These are phyloP conservation scores for Pitangus sulphuratus DNA, from an alignment of 2,797 vertebrate genomes.

Conservation along the genomic window DNA sequence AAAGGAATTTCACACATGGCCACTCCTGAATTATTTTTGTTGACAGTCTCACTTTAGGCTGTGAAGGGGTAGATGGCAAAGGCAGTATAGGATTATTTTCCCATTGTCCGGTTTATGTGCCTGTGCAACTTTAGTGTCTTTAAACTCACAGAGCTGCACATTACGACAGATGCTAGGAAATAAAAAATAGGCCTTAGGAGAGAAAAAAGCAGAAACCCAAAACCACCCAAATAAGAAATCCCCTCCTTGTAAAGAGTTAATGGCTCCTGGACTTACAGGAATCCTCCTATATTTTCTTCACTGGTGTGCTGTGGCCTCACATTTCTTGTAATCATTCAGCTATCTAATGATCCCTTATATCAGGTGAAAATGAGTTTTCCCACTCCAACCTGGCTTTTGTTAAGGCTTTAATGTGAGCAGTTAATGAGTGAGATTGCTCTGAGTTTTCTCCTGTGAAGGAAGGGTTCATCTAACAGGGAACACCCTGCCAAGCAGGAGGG, in stretches of 20 bases:
- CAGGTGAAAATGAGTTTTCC: conserved; percentile 77
- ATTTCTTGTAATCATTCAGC: conserved; percentile 52
- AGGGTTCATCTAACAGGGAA: conserved; percentile 17
- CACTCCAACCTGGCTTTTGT: conserved; percentile 66
- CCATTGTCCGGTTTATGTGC: not conserved
- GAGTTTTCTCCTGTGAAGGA: conserved; percentile 41
- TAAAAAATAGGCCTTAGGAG: not conserved
- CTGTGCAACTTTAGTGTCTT: not conserved
- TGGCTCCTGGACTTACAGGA: not conserved
- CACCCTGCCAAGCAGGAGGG: conserved; percentile 35
- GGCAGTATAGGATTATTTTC: not conserved
- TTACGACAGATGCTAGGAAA: not conserved
- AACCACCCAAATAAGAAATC: not conserved
- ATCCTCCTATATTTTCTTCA: conserved; percentile 15
- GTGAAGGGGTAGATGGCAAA: no score
- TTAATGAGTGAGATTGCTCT: conserved; percentile 67
- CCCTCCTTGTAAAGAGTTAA: not conserved
- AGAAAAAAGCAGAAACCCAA: accelerated
- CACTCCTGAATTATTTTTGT: not conserved
- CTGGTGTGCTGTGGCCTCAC: not conserved
- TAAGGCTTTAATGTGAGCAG: conserved; percentile 58
- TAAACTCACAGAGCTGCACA: not conserved
- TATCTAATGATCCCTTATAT: conserved; percentile 69
- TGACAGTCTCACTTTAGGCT: not conserved
- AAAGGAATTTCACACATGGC: not conserved